A percentile compares a stretch with the other conserved stretches of the same genome.
phyloP scores from a whole-genome alignment of 2,113 vertebrate species.

The Calyptommatus sinebrachiatus region DNA sequence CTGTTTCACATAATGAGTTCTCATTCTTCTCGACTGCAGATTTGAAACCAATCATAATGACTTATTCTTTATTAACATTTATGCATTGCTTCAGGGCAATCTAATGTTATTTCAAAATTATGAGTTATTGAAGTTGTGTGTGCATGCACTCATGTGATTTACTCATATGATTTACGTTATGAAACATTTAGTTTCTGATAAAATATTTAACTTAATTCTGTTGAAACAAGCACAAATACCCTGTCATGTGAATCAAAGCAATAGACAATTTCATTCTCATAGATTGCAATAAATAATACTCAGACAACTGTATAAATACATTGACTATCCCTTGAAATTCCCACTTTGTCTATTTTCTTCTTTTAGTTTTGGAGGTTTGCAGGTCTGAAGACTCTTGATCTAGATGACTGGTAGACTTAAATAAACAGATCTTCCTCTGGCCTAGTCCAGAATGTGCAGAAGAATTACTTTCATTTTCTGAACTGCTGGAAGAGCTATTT shows the following conservation, averaged over 20 bases:
- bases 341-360: neutral
- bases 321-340: constrained; percentile 14
- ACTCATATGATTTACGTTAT: constrained; percentile 2
- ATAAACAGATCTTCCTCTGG: no score
- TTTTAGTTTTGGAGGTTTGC: neutral
- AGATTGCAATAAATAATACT: constrained; percentile 19
- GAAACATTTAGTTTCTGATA: constrained; percentile 19
- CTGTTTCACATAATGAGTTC: constrained; percentile 61
- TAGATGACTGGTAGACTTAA: no score
- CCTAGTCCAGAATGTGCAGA: no score
- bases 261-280: neutral
- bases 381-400: no score
- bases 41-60: constrained; percentile 59
- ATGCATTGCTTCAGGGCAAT: constrained; percentile 47
- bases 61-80: constrained; percentile 63
- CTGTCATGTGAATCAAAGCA: constrained; percentile 14
- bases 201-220: constrained; percentile 18
- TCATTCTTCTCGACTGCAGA: constrained; percentile 59
- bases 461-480: no score
- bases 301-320: neutral
- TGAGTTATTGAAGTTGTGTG: constrained; percentile 44
- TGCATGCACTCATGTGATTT: neutral
- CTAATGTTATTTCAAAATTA: constrained; percentile 55
- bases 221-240: constrained; percentile 20
- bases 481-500: no score